Percentiles rank a stretch among this genome's conserved stretches.
Evolutionary conservation across 2,888 invertebrate species (phyloP).

Genomic region (Timema podura): DNA sequence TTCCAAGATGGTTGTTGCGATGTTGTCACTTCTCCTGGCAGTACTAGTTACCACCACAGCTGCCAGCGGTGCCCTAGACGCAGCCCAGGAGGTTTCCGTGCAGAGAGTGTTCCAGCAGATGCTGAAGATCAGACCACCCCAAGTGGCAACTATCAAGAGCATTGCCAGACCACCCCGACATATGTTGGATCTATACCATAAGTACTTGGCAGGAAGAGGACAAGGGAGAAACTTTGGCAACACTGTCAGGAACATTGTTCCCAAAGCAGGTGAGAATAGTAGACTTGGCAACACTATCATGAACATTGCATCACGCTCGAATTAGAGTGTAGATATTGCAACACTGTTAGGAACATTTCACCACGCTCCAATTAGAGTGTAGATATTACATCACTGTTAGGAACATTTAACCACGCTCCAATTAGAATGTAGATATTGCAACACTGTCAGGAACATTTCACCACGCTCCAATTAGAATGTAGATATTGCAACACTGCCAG

Average conservation of each 20-base stretch:
- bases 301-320: too few species aligned
- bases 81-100: neutral
- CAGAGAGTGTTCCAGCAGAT: constrained; percentile 9
- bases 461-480: too few species aligned
- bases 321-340: too few species aligned
- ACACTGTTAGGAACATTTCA: too few species aligned
- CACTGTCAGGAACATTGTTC: constrained; percentile 9
- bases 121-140: constrained; percentile 2
- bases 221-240: neutral
- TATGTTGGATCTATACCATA: constrained; percentile 9
- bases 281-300: too few species aligned
- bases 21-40: neutral
- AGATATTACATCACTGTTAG: too few species aligned
- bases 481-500: too few species aligned
- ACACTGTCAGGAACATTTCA: too few species aligned
- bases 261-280: constrained; percentile 1
- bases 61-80: neutral
- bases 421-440: too few species aligned
- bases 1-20: too few species aligned
- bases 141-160: neutral
- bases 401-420: too few species aligned
- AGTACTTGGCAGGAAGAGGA: constrained; percentile 5
- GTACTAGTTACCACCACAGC: neutral
- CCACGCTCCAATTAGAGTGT: too few species aligned
- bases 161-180: neutral